Evolutionary conservation across 2,797 vertebrate species (phyloP).

Genomic region (Pseudochaenichthys georgianus): DNA sequence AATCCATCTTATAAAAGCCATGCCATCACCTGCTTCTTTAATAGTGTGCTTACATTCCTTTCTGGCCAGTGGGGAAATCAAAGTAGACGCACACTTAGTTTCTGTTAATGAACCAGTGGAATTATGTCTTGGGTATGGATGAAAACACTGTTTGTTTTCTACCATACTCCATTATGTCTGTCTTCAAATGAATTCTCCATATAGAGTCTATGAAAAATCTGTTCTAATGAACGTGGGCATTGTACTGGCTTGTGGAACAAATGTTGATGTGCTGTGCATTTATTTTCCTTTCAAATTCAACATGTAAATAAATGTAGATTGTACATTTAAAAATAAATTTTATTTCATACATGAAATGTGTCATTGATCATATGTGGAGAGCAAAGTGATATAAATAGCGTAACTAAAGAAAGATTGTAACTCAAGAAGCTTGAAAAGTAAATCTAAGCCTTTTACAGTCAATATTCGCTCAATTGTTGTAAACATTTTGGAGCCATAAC

Average conservation of each 20-base stretch:
- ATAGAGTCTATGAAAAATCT: not conserved
- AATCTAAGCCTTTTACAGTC: not conserved
- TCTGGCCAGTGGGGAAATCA: not conserved
- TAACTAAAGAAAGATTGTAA: not conserved
- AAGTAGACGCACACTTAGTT: constrained; percentile 31
- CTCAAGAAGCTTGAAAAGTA: not conserved
- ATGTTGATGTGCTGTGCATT: constrained; percentile 38
- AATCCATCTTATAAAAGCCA: not conserved
- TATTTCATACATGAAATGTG: constrained; percentile 20
- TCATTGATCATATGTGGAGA: not conserved
- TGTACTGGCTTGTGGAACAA: constrained; percentile 10
- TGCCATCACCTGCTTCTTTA: constrained; percentile 7
- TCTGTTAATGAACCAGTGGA: constrained; percentile 12
- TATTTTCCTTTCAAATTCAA: constrained; percentile 45
- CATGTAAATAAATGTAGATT: constrained; percentile 35
- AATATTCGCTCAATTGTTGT: no score
- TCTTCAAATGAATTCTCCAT: not conserved
- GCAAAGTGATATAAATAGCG: not conserved
- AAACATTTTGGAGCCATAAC: not conserved
- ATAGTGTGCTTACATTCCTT: not conserved
- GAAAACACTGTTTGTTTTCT: constrained; percentile 24
- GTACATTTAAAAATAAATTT: constrained; percentile 46
- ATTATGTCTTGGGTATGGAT: constrained; percentile 3
- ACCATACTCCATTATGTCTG: constrained; percentile 12
- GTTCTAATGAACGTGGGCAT: constrained; percentile 28